These are phyloP conservation scores for Cosmopolites sordidus DNA, from an alignment of 2,888 invertebrate genomes.

Conservation along the genomic window DNA sequence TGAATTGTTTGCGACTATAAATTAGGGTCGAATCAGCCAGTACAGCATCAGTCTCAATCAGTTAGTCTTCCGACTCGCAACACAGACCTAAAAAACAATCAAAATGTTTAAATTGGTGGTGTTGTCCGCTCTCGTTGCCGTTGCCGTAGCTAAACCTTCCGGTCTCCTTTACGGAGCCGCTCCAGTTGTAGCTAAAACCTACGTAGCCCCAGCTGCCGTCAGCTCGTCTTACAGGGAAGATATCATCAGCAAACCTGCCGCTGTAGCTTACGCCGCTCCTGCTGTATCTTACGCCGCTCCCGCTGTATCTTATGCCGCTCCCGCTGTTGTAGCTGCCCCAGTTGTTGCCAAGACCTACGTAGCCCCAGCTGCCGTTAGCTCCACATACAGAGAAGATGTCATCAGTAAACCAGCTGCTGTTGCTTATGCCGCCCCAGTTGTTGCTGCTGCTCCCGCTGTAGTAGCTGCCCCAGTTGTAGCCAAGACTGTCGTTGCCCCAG, in stretches of 20 bases:
- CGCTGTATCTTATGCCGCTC: conserved; percentile 16
- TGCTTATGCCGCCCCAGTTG: conserved; percentile 15
- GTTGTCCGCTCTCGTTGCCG: conserved; percentile 57
- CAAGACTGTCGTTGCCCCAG: conserved; percentile 7
- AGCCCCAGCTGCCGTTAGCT: conserved; percentile 29
- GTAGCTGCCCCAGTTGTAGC: conserved; percentile 14
- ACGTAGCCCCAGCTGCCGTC: conserved; percentile 21
- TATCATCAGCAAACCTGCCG: conserved; percentile 25
- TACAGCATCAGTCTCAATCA: conserved; percentile 28
- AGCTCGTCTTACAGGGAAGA: conserved; percentile 28
- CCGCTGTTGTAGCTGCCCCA: conserved; percentile 23
- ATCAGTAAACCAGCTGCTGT: conserved; percentile 30
- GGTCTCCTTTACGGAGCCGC: conserved; percentile 2
- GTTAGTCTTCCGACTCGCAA: conserved; percentile 28
- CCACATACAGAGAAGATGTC: conserved; percentile 32
- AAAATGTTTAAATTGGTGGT: conserved; percentile 42
- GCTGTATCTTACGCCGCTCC: conserved; percentile 34
- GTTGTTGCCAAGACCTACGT: conserved; percentile 6
- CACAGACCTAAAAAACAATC: conserved; percentile 32
- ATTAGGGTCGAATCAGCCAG: conserved; percentile 3
- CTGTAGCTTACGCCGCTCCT: conserved; percentile 39
- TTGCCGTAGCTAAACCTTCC: conserved; percentile 48
- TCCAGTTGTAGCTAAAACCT: conserved; percentile 20
- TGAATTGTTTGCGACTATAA: conserved; percentile 19
- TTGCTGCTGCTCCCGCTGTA: conserved; percentile 16